These are phyloP conservation scores for Yoshiicerus persimilis DNA, from an alignment of 1,140 invertebrate species.

Conservation along the genomic window DNA sequence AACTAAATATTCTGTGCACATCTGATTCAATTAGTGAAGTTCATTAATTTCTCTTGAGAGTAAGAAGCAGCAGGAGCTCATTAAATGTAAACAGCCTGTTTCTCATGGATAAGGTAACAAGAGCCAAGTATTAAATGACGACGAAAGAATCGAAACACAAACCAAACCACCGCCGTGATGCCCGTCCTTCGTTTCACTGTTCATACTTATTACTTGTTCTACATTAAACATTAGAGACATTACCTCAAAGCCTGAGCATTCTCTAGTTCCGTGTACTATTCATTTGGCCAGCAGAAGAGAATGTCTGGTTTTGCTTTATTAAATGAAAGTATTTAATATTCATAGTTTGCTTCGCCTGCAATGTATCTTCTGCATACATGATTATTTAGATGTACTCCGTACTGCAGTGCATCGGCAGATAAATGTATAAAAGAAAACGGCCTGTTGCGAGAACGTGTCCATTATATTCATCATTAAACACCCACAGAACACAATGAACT, in stretches of 20 bases:
- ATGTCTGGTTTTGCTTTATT: neutral
- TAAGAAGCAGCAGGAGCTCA: neutral
- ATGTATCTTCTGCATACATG: neutral
- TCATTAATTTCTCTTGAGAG: neutral
- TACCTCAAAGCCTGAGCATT: neutral
- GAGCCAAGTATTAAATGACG: too few relatives aligned
- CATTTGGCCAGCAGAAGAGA: neutral
- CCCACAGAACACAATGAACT: neutral
- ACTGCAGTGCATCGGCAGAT: neutral
- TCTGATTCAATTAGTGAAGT: neutral
- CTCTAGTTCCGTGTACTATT: neutral
- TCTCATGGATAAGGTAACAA: neutral
- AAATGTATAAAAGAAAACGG: neutral
- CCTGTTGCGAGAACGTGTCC: neutral
- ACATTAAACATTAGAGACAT: neutral
- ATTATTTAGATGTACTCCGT: neutral
- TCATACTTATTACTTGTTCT: neutral
- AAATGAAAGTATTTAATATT: conserved; percentile 7
- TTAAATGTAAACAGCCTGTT: neutral
- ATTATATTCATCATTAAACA: neutral
- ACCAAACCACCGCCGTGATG: neutral
- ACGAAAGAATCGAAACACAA: neutral
- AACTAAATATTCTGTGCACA: neutral
- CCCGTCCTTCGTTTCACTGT: neutral
- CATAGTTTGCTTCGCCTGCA: neutral